phyloP scores from a whole-genome alignment of 2,888 invertebrate species.

The Boloria euphrosyne region DNA sequence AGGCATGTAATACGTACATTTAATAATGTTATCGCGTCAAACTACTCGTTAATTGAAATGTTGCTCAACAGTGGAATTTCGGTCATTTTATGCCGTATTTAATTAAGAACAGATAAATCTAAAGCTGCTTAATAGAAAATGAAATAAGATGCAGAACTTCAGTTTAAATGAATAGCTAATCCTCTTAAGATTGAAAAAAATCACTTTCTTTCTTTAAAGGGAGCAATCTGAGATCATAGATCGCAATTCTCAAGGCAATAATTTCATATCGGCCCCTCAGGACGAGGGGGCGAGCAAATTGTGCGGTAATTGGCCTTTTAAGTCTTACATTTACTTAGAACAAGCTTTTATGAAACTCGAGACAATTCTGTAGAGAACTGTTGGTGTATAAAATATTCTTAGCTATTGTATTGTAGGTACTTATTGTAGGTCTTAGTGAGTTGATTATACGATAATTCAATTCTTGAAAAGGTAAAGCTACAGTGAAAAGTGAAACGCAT shows the following conservation, averaged over 20 bases:
- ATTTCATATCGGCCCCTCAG: slow-evolving; percentile 61
- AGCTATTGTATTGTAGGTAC: neutral
- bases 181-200: slow-evolving; percentile 49
- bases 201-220: slow-evolving; percentile 51
- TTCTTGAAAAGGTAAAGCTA: no score
- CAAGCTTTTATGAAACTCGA: slow-evolving; percentile 61
- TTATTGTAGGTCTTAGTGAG: neutral
- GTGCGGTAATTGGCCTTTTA: slow-evolving; percentile 79
- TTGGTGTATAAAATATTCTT: slow-evolving; percentile 1
- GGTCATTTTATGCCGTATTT: neutral
- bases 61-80: neutral
- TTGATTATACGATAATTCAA: neutral
- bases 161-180: slow-evolving; percentile 42
- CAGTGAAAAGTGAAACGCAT: no score
- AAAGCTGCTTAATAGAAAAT: slow-evolving; percentile 12
- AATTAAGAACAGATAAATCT: neutral
- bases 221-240: slow-evolving; percentile 54
- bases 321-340: slow-evolving; percentile 63
- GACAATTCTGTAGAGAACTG: slow-evolving; percentile 45
- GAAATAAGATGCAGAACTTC: slow-evolving; percentile 13
- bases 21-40: no score
- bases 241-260: slow-evolving; percentile 61
- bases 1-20: no score
- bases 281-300: slow-evolving; percentile 67
- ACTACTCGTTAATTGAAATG: fast-evolving